A percentile compares a stretch with the other conserved stretches of the same genome.
Evolutionary conservation across 2,113 vertebrate genomes (phyloP).

Genomic region (Catharus bicknelli): DNA sequence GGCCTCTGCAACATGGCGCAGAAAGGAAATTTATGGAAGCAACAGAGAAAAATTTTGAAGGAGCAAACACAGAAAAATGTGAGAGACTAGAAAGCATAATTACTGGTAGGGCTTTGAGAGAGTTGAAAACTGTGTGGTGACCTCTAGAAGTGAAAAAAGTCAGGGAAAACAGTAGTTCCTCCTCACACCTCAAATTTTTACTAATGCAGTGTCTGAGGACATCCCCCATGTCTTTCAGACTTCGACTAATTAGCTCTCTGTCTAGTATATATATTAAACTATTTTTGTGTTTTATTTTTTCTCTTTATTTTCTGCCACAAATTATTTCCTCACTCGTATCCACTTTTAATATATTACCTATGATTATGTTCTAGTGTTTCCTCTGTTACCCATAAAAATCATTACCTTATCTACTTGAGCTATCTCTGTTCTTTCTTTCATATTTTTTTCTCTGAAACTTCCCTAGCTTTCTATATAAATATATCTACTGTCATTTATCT

Average conservation of each 20-base stretch:
- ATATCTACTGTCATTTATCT: neutral
- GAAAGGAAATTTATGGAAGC: neutral
- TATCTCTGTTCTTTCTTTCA: neutral
- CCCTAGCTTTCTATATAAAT: neutral
- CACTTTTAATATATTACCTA: neutral
- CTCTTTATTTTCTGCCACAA: neutral
- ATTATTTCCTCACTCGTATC: neutral
- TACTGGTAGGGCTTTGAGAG: neutral
- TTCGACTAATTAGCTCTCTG: neutral
- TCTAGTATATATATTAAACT: neutral
- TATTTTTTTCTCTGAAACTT: neutral
- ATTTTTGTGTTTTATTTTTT: neutral
- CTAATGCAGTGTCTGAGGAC: neutral
- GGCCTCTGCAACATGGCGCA: neutral
- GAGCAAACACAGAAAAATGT: neutral
- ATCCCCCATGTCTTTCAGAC: fast-evolving
- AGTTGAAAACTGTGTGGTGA: neutral
- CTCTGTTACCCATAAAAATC: neutral
- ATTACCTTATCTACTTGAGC: neutral
- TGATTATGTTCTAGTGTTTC: neutral
- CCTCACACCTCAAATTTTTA: neutral
- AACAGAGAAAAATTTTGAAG: neutral
- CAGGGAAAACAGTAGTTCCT: neutral
- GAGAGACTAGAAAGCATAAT: neutral
- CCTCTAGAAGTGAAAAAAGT: neutral